A percentile compares a stretch with the other conserved stretches of the same genome.
Conservation (phyloP, 2,797 vertebrate species). For the Sebastes melanostomus region DNA sequence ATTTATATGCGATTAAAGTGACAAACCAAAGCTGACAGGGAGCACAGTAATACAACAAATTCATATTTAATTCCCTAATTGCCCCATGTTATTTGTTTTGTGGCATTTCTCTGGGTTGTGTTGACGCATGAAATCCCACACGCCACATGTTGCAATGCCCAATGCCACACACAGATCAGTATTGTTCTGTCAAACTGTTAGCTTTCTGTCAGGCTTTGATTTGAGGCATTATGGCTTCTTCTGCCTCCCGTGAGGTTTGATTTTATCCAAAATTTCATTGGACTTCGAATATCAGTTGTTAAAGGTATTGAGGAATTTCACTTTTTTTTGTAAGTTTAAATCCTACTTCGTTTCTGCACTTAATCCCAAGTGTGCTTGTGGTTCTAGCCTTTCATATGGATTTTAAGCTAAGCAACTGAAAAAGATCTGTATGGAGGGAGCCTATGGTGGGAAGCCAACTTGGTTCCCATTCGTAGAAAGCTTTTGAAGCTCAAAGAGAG, state of each 20-base stretch:
- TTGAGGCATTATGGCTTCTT: slow-evolving; percentile 9
- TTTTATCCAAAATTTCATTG: slow-evolving; percentile 26
- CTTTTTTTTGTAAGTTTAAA: slow-evolving; percentile 50
- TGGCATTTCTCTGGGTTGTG: slow-evolving; percentile 11
- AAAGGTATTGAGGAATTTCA: slow-evolving; percentile 24
- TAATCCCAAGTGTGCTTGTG: slow-evolving; percentile 46
- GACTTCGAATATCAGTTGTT: slow-evolving; percentile 38
- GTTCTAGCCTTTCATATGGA: slow-evolving; percentile 59
- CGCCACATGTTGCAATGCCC: slow-evolving; percentile 1
- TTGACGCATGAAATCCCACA: not conserved
- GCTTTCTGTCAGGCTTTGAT: slow-evolving; percentile 34
- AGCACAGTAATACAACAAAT: slow-evolving; percentile 32
- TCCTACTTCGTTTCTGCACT: slow-evolving; percentile 21
- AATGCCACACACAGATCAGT: slow-evolving; percentile 18
- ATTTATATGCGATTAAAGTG: slow-evolving; percentile 53
- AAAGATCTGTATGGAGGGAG: slow-evolving; percentile 56
- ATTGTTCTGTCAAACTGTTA: slow-evolving; percentile 32
- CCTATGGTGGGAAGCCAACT: slow-evolving; percentile 65
- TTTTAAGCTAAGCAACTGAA: slow-evolving; percentile 52
- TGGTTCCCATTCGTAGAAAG: slow-evolving; percentile 64
- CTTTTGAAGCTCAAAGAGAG: slow-evolving; percentile 69
- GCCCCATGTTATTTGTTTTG: slow-evolving; percentile 24
- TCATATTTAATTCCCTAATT: slow-evolving; percentile 35
- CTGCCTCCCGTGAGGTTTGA: slow-evolving; percentile 5
- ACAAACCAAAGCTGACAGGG: slow-evolving; percentile 46